Evolutionary conservation across 2,888 invertebrate genomes (phyloP), one percentile per base, ranked within the genome.

Genomic region (Hesperia comma): DNA sequence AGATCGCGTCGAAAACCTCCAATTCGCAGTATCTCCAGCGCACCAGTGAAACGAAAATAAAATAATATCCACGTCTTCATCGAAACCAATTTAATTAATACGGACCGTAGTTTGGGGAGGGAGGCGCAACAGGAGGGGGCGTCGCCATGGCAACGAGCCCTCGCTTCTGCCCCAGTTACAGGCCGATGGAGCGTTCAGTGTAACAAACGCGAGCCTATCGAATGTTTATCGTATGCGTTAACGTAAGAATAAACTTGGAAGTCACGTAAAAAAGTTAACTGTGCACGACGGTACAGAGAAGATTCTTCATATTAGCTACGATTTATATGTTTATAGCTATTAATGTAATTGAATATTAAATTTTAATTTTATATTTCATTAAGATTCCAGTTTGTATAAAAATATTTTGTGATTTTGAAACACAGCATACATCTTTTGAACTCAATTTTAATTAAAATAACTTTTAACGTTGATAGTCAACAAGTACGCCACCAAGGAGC

Each of bases 111-210:
- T 49, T 64, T 32, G 64, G 54, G 49, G 64, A 10, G 56, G 46
- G 63, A 43, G 57, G 32, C 64, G 64, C 64, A 63, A 63, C 63
- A 63, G 51, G 62, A 32, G 57, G 51, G 57, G 57, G 55, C 63
- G 75, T 76, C 68, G 68, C 72, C 71, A 74, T 75, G 71, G 72
- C 72, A 70, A 75, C 76, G 67, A 67, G 49, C 71, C 71, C 69
- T 69, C 63, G 83, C 84, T 84, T 86, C 83, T 84, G 87, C 86
- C 88, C 87, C 77, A 88, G 86, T 84, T 88, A 82, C 82, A 72
- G 73, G 75, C 73, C 76, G 74, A 70, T 73, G 73, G 76, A 75
- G 72, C 79, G 79, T 78, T 79, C 76, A 77, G 60, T 72, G 70
- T 70, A 58, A 71, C 63, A 61, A 61, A 61, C 63, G 43, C 26